Evolutionary conservation across 2,797 vertebrate species (phyloP).

Genomic region (Nasua narica): DNA sequence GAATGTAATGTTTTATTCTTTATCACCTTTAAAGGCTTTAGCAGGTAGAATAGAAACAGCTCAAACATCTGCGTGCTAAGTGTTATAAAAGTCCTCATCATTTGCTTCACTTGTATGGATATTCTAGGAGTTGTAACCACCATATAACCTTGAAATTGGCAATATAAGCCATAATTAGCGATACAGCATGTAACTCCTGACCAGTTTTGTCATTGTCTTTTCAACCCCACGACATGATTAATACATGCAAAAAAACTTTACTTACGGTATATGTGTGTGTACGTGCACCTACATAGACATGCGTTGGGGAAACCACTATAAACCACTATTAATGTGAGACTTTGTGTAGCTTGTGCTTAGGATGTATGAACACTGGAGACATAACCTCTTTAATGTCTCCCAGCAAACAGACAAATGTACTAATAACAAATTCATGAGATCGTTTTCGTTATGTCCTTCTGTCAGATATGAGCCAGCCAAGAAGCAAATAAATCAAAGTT

Average conservation of each 20-base stretch:
- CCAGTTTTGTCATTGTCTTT: conserved; percentile 14
- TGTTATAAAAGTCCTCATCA: not conserved
- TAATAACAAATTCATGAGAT: not conserved
- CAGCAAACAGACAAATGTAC: not conserved
- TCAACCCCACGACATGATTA: not conserved
- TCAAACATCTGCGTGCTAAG: not conserved
- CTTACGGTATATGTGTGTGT: not conserved
- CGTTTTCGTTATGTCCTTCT: not conserved
- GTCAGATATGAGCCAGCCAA: conserved; percentile 22
- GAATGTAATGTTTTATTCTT: not conserved
- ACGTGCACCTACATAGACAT: not conserved
- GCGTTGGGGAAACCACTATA: not conserved
- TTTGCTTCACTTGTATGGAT: not conserved
- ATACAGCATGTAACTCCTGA: not conserved
- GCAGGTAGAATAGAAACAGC: not conserved
- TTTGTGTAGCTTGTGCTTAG: not conserved
- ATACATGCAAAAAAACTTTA: not conserved
- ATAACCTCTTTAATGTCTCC: not conserved
- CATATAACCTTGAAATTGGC: not conserved
- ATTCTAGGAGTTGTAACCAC: not conserved
- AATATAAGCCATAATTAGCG: not conserved
- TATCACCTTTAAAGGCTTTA: not conserved
- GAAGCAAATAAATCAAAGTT: conserved; percentile 5
- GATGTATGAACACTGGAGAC: not conserved
- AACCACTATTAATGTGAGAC: too few relatives aligned